Evolutionary conservation across 2,797 vertebrate species (phyloP).

Genomic region (Cephalopachus bancanus): DNA sequence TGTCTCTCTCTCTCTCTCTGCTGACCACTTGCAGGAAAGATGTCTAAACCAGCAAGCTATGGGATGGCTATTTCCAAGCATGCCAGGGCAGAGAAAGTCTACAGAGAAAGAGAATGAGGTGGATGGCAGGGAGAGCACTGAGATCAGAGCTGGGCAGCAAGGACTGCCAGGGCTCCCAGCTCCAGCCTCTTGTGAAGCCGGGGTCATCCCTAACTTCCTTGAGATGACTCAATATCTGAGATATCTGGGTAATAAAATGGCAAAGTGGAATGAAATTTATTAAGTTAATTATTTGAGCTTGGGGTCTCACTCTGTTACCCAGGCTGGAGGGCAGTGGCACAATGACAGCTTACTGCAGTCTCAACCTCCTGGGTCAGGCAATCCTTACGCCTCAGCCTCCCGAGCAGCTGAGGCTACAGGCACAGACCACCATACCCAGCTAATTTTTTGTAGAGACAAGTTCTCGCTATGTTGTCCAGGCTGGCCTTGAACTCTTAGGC

Average conservation of each 20-base stretch:
- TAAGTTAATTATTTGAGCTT: too few relatives aligned
- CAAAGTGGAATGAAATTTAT: neutral
- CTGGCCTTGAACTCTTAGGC: too few relatives aligned
- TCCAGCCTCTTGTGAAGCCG: neutral
- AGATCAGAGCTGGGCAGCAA: neutral
- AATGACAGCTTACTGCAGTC: too few relatives aligned
- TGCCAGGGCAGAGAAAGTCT: neutral
- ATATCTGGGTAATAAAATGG: neutral
- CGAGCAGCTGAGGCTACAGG: too few relatives aligned
- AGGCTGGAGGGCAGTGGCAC: too few relatives aligned
- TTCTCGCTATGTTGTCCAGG: too few relatives aligned
- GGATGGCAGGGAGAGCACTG: rapidly evolving
- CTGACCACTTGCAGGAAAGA: neutral
- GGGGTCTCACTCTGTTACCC: too few relatives aligned
- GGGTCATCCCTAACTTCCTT: neutral
- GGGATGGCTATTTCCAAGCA: neutral
- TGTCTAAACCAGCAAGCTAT: neutral
- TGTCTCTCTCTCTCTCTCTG: neutral
- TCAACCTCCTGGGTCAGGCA: too few relatives aligned
- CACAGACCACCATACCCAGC: too few relatives aligned
- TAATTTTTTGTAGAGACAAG: too few relatives aligned
- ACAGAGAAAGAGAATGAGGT: neutral
- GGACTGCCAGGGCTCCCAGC: neutral
- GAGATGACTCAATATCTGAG: neutral
- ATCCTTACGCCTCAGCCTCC: too few relatives aligned